A percentile compares a stretch with the other conserved stretches of the same genome.
Conservation (phyloP, 2,113 vertebrate genomes). For the Oryzias melastigma region DNA sequence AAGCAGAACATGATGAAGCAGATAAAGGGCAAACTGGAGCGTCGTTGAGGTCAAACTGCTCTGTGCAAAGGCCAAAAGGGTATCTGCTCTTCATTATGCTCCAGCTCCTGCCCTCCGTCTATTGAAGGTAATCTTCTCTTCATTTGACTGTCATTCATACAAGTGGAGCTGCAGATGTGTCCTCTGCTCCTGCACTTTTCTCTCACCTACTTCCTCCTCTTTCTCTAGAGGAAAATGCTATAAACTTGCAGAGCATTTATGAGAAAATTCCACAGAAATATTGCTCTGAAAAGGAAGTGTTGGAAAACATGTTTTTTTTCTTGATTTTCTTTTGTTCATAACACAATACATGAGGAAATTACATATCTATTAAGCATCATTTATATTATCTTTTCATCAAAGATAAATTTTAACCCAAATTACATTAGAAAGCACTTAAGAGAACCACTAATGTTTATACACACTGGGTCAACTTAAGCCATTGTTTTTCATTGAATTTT, state of each 20-base stretch:
- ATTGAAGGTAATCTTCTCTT: constrained; percentile 36
- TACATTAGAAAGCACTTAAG: no score
- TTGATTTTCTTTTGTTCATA: no score
- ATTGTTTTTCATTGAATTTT: no score
- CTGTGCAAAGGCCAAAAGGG: constrained; percentile 25
- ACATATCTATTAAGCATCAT: no score
- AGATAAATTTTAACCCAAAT: no score
- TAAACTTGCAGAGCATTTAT: neutral
- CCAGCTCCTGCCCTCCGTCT: constrained; percentile 37
- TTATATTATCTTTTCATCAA: no score
- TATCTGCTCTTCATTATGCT: constrained; percentile 54
- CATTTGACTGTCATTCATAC: constrained; percentile 58
- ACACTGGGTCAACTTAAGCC: no score
- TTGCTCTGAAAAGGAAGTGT: no score
- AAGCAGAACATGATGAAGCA: constrained; percentile 37
- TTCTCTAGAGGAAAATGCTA: constrained; percentile 15
- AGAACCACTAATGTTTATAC: no score
- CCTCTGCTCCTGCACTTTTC: constrained; percentile 16
- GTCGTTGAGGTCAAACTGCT: constrained; percentile 39
- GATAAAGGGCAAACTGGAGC: constrained; percentile 47
- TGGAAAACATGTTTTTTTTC: no score
- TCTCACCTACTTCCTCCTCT: constrained; percentile 7
- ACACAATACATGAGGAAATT: no score
- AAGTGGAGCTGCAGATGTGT: constrained; percentile 58
- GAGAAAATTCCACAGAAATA: no score